Evolutionary conservation across 2,797 vertebrate genomes (phyloP).

Genomic region (Platalea minor): DNA sequence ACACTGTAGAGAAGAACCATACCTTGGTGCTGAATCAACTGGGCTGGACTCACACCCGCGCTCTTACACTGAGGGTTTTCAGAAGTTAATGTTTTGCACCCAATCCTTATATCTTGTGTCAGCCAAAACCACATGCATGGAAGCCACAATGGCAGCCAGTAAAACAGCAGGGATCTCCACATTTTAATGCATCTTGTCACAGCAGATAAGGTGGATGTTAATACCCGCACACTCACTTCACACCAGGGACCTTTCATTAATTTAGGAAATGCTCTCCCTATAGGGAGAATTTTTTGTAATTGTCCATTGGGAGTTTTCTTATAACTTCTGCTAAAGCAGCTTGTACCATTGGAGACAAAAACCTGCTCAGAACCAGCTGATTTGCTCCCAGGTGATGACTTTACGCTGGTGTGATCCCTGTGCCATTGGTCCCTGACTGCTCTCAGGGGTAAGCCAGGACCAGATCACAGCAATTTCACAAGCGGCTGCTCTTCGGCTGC

Average conservation of each 20-base stretch:
- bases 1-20: background rate
- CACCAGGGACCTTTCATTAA: background rate
- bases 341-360: rapidly evolving
- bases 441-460: background rate
- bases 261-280: background rate
- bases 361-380: background rate
- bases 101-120: background rate
- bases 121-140: background rate
- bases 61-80: background rate
- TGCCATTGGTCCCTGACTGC: rapidly evolving
- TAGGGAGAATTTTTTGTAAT: background rate
- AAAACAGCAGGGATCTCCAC: background rate
- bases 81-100: background rate
- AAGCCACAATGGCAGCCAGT: background rate
- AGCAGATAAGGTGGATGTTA: background rate
- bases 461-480: background rate
- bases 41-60: background rate
- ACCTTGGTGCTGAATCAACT: background rate
- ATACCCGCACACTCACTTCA: background rate
- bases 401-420: rapidly evolving
- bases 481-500: background rate
- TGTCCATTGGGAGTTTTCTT: background rate
- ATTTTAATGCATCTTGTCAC: background rate
- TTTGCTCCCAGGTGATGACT: background rate
- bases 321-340: background rate